These are phyloP conservation scores for Clavelina lepadiformis DNA, from an alignment of 23 tunicate genomes.

Conservation along the genomic window DNA sequence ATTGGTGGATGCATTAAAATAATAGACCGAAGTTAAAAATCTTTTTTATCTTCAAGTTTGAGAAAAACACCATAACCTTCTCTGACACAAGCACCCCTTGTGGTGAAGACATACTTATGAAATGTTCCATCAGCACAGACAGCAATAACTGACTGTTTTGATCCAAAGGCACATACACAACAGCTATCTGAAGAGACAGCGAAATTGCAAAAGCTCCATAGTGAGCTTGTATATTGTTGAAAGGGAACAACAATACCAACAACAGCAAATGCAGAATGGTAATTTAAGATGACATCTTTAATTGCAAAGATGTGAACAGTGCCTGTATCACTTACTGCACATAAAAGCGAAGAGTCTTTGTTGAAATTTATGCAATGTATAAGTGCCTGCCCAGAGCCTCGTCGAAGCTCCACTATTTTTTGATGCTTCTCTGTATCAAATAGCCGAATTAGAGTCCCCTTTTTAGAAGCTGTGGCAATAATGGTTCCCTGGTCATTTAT, in stretches of 20 bases:
- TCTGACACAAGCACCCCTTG: conserved; percentile 69
- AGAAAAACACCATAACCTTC: conserved; percentile 74
- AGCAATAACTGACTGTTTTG: conserved; percentile 49
- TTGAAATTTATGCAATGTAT: conserved; percentile 80
- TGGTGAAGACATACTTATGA: conserved; percentile 70
- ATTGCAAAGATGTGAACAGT: conserved; percentile 88
- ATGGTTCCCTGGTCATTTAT: conserved; percentile 66
- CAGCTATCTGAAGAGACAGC: conserved; percentile 86
- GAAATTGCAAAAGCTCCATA: conserved; percentile 80
- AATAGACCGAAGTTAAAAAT: no score
- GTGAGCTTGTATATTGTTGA: conserved; percentile 72
- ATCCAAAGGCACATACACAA: conserved; percentile 59
- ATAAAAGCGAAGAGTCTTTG: conserved; percentile 73
- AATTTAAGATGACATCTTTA: conserved; percentile 73
- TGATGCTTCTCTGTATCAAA: conserved; percentile 65
- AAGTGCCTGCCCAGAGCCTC: conserved; percentile 87
- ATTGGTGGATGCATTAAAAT: no score
- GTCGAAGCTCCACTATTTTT: conserved; percentile 73
- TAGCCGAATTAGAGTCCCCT: conserved; percentile 86
- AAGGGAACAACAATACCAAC: conserved; percentile 82
- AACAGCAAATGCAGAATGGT: conserved; percentile 76
- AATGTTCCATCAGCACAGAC: conserved; percentile 86
- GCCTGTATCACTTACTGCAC: conserved; percentile 93
- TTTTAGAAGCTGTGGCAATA: conserved; percentile 84
- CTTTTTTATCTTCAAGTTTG: conserved; percentile 60